A percentile compares a stretch with the other conserved stretches of the same genome.
Conservation (phyloP, 2,888 invertebrate species). For the Meandrusa payeni region DNA sequence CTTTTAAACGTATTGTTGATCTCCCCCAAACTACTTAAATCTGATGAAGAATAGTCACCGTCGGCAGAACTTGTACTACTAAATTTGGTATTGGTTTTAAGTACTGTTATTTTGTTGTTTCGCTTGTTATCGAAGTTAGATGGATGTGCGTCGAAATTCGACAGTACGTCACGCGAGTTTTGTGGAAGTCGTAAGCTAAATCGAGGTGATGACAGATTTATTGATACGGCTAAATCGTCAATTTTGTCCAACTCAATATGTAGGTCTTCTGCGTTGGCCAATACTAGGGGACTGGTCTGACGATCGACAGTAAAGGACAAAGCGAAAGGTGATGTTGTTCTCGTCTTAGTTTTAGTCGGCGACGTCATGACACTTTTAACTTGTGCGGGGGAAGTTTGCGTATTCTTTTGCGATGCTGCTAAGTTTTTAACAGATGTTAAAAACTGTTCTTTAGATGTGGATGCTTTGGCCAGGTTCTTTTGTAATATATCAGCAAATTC, state of each 20-base stretch:
- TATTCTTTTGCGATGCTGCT: constrained; percentile 57
- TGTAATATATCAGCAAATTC: constrained; percentile 67
- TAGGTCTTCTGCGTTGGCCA: constrained; percentile 40
- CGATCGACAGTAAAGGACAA: constrained; percentile 48
- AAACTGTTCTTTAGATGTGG: constrained; percentile 54
- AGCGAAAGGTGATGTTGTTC: constrained; percentile 65
- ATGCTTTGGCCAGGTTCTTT: constrained; percentile 59
- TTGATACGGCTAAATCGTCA: constrained; percentile 55
- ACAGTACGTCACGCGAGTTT: constrained; percentile 54
- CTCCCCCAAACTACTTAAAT: constrained; percentile 72
- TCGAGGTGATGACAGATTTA: constrained; percentile 67
- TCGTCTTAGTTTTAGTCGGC: constrained; percentile 62
- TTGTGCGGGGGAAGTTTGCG: constrained; percentile 71
- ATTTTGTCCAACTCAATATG: constrained; percentile 40
- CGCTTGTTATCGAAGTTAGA: constrained; percentile 18
- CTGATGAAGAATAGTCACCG: constrained; percentile 62
- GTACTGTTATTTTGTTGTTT: neutral
- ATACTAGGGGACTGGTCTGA: constrained; percentile 58
- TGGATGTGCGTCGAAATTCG: constrained; percentile 45
- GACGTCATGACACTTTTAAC: constrained; percentile 72
- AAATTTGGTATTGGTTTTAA: constrained; percentile 19
- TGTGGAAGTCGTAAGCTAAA: constrained; percentile 66
- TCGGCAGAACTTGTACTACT: constrained; percentile 62
- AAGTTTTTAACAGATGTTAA: constrained; percentile 46
- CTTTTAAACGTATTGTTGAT: constrained; percentile 49